Conservation (phyloP, 2,797 vertebrate species). For the Echiichthys vipera region DNA sequence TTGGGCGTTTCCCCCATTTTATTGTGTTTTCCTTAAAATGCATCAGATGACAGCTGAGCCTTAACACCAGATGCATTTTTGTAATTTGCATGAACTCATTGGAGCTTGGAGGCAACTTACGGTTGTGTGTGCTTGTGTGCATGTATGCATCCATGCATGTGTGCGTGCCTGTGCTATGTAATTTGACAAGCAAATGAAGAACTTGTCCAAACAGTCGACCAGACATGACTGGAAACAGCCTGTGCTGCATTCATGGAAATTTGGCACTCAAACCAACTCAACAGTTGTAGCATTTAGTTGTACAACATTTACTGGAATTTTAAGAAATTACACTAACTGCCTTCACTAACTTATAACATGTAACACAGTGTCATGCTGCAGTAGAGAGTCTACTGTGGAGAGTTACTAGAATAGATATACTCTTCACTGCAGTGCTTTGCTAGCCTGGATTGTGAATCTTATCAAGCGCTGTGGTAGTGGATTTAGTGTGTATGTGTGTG, state of each 20-base stretch:
- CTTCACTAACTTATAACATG: conserved; percentile 36
- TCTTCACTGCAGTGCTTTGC: conserved; percentile 75
- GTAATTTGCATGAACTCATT: conserved; percentile 79
- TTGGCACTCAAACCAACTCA: conserved; percentile 15
- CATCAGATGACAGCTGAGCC: conserved; percentile 68
- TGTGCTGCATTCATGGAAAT: conserved; percentile 32
- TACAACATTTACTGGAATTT: conserved; percentile 35
- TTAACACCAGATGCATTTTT: conserved; percentile 63
- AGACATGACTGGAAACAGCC: conserved; percentile 32
- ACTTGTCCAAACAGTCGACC: conserved; percentile 51
- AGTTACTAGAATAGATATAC: conserved; percentile 68
- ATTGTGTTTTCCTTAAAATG: conserved; percentile 70
- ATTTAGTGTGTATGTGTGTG: conserved; percentile 55
- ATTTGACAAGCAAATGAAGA: conserved; percentile 70
- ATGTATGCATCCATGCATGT: conserved; percentile 48
- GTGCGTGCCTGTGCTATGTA: conserved; percentile 49
- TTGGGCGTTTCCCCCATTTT: conserved; percentile 49
- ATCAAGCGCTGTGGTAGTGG: conserved; percentile 70
- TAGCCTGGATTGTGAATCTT: conserved; percentile 72
- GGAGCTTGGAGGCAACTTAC: conserved; percentile 72
- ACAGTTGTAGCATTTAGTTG: conserved; percentile 19
- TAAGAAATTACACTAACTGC: conserved; percentile 44
- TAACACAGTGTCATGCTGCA: conserved; percentile 53
- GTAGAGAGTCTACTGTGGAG: conserved; percentile 50
- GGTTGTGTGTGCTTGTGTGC: conserved; percentile 64